phyloP scores from a whole-genome alignment of 2,888 invertebrate genomes.

The Gryllus longicercus region DNA sequence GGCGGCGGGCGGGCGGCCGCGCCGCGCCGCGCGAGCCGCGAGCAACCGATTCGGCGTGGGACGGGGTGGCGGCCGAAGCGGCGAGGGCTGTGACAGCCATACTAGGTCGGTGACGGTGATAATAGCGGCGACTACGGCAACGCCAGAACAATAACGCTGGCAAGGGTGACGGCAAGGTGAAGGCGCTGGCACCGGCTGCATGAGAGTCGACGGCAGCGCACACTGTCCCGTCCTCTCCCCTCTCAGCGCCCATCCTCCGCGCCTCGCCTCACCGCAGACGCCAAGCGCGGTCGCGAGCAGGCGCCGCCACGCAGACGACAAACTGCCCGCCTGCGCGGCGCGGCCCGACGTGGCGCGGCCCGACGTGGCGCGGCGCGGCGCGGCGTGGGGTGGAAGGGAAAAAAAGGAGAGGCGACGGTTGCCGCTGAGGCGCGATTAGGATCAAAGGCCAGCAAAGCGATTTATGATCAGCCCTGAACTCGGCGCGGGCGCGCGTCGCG shows the following conservation, averaged over 20 bases:
- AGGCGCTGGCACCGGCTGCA: too few species aligned
- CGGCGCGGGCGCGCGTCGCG: not conserved
- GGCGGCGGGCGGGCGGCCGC: not conserved
- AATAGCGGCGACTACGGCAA: too few species aligned
- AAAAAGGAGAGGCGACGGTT: not conserved
- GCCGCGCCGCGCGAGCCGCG: not conserved
- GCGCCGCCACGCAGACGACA: not conserved
- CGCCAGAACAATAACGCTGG: too few species aligned
- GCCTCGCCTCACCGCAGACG: not conserved
- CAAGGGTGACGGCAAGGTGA: too few species aligned
- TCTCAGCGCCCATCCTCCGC: not conserved
- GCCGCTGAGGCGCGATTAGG: conserved; percentile 17
- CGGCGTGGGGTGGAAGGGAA: not conserved
- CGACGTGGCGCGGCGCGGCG: not conserved
- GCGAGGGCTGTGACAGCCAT: too few species aligned
- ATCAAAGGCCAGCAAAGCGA: conserved; percentile 8
- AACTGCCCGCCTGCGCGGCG: not conserved
- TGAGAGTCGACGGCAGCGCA: not conserved
- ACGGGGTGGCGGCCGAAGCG: not conserved
- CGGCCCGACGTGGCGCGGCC: not conserved
- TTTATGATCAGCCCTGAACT: not conserved
- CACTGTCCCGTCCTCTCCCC: not conserved
- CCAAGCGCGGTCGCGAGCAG: not conserved
- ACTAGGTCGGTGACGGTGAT: too few species aligned
- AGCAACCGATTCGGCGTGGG: not conserved